Conservation (phyloP, 2,888 invertebrate genomes). For the Branchellion lobata region DNA sequence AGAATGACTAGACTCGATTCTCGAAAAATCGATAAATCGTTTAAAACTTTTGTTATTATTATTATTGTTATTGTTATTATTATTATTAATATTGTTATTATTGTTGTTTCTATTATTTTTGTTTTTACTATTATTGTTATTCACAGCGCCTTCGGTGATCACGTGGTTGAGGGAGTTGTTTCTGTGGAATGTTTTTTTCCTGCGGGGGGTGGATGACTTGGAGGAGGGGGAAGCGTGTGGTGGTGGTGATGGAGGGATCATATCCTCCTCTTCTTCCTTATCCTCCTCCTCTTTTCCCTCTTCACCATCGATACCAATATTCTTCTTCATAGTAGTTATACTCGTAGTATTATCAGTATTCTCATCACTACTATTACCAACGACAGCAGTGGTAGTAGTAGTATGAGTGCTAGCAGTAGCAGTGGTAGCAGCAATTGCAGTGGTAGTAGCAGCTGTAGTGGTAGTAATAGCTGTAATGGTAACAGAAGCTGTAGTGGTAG, state of each 20-base stretch:
- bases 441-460: neutral
- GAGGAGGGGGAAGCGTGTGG: neutral
- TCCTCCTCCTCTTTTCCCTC: neutral
- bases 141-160: too few relatives aligned
- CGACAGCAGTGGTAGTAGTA: neutral
- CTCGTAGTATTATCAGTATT: neutral
- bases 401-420: neutral
- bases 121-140: neutral
- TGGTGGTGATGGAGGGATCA: neutral
- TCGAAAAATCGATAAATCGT: constrained; percentile 8
- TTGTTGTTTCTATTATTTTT: neutral
- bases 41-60: neutral
- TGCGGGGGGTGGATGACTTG: constrained; percentile 3
- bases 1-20: neutral
- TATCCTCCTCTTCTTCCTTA: neutral
- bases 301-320: neutral
- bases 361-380: neutral
- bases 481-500: neutral
- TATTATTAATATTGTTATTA: constrained; percentile 4
- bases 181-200: neutral
- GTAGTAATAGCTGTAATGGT: neutral
- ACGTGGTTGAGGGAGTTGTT: neutral
- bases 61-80: neutral
- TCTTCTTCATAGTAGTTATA: neutral
- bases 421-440: neutral